Percentiles rank a stretch among this genome's conserved stretches.
phyloP scores from a whole-genome alignment of 2,888 invertebrate genomes.

The Hydriomena furcata region DNA sequence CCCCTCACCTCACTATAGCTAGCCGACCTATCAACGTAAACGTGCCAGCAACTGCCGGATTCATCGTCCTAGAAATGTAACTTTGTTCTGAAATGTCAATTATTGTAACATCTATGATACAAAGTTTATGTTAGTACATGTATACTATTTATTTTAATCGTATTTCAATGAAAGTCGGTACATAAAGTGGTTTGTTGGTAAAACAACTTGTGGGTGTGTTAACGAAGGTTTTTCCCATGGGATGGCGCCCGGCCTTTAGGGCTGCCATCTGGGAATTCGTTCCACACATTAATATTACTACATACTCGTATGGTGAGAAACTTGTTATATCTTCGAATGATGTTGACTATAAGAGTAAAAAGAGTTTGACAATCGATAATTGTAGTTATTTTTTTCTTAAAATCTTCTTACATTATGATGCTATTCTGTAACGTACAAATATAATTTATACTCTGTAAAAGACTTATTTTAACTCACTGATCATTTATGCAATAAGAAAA shows the following conservation, averaged over 20 bases:
- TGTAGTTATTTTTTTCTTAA: too few relatives aligned
- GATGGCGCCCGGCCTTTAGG: constrained; percentile 28
- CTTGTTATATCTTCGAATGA: constrained; percentile 6
- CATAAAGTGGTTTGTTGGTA: constrained; percentile 13
- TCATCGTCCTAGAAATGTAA: constrained; percentile 27
- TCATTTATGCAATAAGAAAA: too few relatives aligned
- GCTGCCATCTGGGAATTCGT: constrained; percentile 27
- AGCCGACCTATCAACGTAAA: constrained; percentile 55
- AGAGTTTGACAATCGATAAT: constrained; percentile 2
- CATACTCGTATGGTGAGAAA: constrained; percentile 9
- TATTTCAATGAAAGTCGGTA: constrained; percentile 5
- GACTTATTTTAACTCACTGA: too few relatives aligned
- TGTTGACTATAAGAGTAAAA: constrained; percentile 7
- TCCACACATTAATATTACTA: constrained; percentile 13
- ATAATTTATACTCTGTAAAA: too few relatives aligned
- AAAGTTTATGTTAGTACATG: background rate
- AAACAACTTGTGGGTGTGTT: constrained; percentile 20
- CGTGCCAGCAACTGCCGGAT: constrained; percentile 45
- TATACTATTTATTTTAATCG: constrained; percentile 5
- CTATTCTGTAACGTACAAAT: too few relatives aligned
- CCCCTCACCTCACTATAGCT: constrained; percentile 58
- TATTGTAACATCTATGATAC: background rate
- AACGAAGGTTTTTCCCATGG: constrained; percentile 30
- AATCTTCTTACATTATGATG: too few relatives aligned
- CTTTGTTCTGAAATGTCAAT: constrained; percentile 15